phyloP scores from a whole-genome alignment of 2,888 invertebrate species.

The Megaustenia siamemsis region DNA sequence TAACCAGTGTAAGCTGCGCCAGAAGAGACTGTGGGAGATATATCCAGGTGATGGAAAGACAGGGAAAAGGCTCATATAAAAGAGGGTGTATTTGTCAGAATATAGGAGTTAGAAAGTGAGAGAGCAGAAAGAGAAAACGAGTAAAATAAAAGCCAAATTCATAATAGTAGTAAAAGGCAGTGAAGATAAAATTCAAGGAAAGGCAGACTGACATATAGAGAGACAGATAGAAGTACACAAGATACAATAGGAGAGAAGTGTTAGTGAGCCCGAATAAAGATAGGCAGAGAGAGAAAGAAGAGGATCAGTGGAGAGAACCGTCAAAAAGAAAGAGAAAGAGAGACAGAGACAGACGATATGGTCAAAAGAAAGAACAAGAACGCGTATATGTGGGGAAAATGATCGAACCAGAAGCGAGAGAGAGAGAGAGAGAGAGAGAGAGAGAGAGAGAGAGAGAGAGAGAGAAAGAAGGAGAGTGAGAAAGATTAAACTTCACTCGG shows the following conservation, averaged over 20 bases:
- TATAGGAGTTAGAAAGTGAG: too few relatives aligned
- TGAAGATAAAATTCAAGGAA: too few relatives aligned
- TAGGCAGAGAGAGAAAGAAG: not conserved
- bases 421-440: slow-evolving; percentile 5
- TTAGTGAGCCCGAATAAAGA: not conserved
- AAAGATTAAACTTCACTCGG: too few relatives aligned
- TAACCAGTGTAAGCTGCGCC: too few relatives aligned
- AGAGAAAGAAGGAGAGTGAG: not conserved
- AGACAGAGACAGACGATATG: not conserved
- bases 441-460: slow-evolving; percentile 6
- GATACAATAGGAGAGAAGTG: not conserved
- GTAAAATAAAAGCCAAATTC: not conserved
- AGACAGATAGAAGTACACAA: not conserved
- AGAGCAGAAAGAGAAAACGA: not conserved
- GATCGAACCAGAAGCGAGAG: too few relatives aligned
- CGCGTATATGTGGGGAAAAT: too few relatives aligned
- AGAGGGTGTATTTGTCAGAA: not conserved
- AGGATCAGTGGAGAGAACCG: not conserved
- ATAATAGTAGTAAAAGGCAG: not conserved
- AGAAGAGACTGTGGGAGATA: too few relatives aligned
- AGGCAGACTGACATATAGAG: too few relatives aligned
- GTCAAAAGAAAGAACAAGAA: too few relatives aligned
- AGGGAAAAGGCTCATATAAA: too few relatives aligned
- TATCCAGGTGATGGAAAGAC: too few relatives aligned
- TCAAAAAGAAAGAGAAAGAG: slow-evolving; percentile 1